A percentile compares a stretch with the other conserved stretches of the same genome.
phyloP scores from a whole-genome alignment of 1,140 invertebrate species.

The Sitobion miscanthi region DNA sequence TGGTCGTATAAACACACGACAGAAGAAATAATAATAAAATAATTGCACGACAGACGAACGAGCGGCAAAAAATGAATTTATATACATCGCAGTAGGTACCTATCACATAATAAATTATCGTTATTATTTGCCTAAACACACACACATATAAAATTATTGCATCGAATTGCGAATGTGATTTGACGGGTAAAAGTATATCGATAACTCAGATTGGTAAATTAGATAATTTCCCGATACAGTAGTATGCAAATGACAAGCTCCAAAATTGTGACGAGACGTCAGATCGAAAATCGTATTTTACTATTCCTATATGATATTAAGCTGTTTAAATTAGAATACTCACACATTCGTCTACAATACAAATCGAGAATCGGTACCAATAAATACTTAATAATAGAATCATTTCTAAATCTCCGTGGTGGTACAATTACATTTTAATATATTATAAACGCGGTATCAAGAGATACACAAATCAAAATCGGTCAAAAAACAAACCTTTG shows the following conservation, averaged over 20 bases:
- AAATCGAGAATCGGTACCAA: neutral
- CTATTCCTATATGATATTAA: neutral
- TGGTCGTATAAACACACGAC: neutral
- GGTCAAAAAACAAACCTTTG: neutral
- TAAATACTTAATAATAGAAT: neutral
- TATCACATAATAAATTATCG: neutral
- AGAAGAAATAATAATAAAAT: neutral
- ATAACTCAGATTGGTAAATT: neutral
- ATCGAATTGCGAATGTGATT: too few relatives aligned
- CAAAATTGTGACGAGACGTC: neutral
- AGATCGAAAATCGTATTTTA: neutral
- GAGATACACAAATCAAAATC: too few relatives aligned
- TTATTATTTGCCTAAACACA: neutral
- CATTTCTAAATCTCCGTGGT: neutral
- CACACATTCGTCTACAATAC: neutral
- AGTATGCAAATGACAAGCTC: neutral
- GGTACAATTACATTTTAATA: neutral
- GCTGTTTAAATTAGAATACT: neutral
- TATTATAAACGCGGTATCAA: neutral
- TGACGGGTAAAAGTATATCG: too few relatives aligned
- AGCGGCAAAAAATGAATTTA: neutral
- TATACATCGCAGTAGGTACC: neutral
- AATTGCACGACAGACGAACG: neutral
- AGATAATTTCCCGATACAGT: neutral
- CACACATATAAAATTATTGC: neutral